These are phyloP conservation scores for Donacobius atricapilla DNA, from an alignment of 2,113 vertebrate genomes.

Conservation along the genomic window DNA sequence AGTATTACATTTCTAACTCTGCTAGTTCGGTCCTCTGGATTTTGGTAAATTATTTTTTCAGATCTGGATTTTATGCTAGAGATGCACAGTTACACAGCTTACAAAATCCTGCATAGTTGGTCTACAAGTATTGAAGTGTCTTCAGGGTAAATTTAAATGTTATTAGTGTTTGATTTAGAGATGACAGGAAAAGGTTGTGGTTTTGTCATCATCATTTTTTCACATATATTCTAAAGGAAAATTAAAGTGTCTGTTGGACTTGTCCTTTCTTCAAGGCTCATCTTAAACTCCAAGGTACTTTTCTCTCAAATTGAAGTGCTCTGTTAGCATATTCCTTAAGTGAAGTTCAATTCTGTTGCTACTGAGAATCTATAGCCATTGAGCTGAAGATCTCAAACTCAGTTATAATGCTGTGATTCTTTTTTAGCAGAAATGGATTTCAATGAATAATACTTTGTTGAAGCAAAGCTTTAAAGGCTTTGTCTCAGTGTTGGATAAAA, in stretches of 20 bases:
- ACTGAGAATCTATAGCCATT: not conserved
- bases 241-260: not conserved
- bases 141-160: not conserved
- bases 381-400: not conserved
- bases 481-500: not conserved
- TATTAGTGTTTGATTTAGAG: not conserved
- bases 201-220: not conserved
- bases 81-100: not conserved
- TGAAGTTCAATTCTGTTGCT: not conserved
- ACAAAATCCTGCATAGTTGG: not conserved
- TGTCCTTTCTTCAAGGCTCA: not conserved
- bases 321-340: not conserved
- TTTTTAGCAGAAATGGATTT: not conserved
- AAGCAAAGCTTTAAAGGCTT: not conserved
- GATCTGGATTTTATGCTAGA: not conserved
- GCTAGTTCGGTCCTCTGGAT: not conserved
- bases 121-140: not conserved
- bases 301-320: not conserved
- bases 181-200: not conserved
- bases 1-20: not conserved
- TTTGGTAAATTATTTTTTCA: not conserved
- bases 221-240: not conserved
- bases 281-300: not conserved
- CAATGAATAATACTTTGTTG: not conserved
- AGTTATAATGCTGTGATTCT: not conserved